phyloP scores from a whole-genome alignment of 2,888 invertebrate species.

The Netelia melanura region DNA sequence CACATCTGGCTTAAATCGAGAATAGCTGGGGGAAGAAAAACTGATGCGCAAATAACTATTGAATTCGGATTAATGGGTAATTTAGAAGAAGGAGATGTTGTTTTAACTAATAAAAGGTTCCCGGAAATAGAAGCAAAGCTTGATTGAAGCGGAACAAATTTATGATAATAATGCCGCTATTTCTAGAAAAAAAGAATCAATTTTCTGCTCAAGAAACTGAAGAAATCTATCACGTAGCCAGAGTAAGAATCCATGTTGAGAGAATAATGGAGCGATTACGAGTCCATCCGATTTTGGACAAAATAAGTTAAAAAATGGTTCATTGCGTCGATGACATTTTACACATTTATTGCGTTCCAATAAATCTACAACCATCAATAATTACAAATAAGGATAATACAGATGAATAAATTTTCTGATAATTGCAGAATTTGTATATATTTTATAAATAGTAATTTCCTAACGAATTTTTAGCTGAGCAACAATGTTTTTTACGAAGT shows the following conservation, averaged over 20 bases:
- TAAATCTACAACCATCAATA: not conserved
- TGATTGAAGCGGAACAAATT: too few relatives aligned
- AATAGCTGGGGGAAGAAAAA: not conserved
- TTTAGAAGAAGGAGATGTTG: not conserved
- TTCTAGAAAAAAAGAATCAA: too few relatives aligned
- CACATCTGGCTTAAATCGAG: not conserved
- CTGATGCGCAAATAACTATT: not conserved
- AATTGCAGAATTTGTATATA: too few relatives aligned
- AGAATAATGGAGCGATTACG: constrained; percentile 47
- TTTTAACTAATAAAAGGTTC: not conserved
- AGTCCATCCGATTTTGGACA: constrained; percentile 35
- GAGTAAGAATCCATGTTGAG: constrained; percentile 47
- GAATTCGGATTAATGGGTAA: constrained; percentile 27
- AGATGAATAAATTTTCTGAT: too few relatives aligned
- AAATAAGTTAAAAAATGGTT: constrained; percentile 26
- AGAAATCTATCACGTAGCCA: constrained; percentile 32
- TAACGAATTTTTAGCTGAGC: too few relatives aligned
- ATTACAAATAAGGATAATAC: too few relatives aligned
- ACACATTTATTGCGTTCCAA: constrained; percentile 28
- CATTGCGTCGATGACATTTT: constrained; percentile 36
- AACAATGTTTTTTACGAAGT: too few relatives aligned
- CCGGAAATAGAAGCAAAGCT: not conserved
- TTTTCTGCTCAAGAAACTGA: constrained; percentile 38
- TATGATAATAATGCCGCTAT: too few relatives aligned
- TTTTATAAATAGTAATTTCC: too few relatives aligned